Evolutionary conservation across 2,113 vertebrate genomes (phyloP).

Genomic region (Nannobrachium achirus): DNA sequence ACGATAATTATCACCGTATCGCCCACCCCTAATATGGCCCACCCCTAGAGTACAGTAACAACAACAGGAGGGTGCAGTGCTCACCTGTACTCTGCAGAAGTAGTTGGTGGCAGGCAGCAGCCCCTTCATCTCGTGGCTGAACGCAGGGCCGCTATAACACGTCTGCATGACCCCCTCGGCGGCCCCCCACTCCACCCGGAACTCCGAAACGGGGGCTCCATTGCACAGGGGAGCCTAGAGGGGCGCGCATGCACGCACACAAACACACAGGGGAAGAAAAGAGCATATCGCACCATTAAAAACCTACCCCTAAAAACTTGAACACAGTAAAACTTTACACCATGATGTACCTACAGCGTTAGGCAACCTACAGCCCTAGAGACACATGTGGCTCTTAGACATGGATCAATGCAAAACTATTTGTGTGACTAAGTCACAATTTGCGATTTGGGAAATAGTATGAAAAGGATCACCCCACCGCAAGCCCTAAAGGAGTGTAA

Average conservation of each 20-base stretch:
- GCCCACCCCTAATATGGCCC: no score
- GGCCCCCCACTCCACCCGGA: constrained; percentile 93
- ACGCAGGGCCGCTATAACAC: constrained; percentile 86
- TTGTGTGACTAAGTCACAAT: no score
- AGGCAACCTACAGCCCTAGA: no score
- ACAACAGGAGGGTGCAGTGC: not conserved
- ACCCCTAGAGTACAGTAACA: no score
- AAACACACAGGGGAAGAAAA: not conserved
- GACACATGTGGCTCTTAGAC: not conserved
- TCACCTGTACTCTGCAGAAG: constrained; percentile 94
- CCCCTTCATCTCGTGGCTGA: constrained; percentile 90
- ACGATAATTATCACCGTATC: no score
- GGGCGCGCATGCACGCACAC: constrained; percentile 10
- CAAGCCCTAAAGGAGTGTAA: no score
- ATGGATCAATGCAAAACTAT: no score
- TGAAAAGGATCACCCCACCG: no score
- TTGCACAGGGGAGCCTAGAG: constrained; percentile 87
- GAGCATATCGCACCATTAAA: not conserved
- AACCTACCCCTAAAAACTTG: not conserved
- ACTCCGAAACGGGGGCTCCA: constrained; percentile 89
- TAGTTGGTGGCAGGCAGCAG: constrained; percentile 92
- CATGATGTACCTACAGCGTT: not conserved
- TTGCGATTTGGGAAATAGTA: no score
- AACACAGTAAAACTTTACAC: not conserved
- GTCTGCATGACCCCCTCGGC: constrained; percentile 93